phyloP scores from a whole-genome alignment of 2,113 vertebrate species.

The Loxodonta africana region DNA sequence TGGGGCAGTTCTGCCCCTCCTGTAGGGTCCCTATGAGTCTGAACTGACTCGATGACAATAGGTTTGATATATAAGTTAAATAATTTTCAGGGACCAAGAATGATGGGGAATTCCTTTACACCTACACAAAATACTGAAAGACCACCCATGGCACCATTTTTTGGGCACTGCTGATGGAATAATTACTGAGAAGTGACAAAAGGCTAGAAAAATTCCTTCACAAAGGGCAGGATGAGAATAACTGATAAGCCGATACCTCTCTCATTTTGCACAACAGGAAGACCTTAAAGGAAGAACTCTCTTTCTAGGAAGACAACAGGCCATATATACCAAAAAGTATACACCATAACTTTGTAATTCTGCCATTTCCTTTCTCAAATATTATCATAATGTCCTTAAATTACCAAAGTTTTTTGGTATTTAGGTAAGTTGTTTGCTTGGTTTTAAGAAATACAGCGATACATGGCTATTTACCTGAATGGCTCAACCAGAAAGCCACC shows the following conservation, averaged over 20 bases:
- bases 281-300: neutral
- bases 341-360: neutral
- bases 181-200: neutral
- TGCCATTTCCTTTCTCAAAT: neutral
- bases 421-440: conserved; percentile 6
- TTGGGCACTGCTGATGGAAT: neutral
- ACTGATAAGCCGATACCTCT: neutral
- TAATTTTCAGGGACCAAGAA: neutral
- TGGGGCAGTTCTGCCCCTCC: too few relatives aligned
- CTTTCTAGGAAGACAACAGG: neutral
- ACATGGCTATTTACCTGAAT: neutral
- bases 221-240: too few relatives aligned
- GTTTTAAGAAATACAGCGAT: neutral
- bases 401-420: neutral
- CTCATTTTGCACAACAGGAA: neutral
- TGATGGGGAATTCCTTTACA: neutral
- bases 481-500: neutral
- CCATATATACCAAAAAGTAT: neutral
- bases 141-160: neutral
- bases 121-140: neutral
- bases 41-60: too few relatives aligned
- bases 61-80: too few relatives aligned
- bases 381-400: neutral
- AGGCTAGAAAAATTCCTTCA: neutral
- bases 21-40: too few relatives aligned